A percentile compares a stretch with the other conserved stretches of the same genome.
phyloP scores from a whole-genome alignment of 2,797 vertebrate species.

The Rhinoraja longicauda region DNA sequence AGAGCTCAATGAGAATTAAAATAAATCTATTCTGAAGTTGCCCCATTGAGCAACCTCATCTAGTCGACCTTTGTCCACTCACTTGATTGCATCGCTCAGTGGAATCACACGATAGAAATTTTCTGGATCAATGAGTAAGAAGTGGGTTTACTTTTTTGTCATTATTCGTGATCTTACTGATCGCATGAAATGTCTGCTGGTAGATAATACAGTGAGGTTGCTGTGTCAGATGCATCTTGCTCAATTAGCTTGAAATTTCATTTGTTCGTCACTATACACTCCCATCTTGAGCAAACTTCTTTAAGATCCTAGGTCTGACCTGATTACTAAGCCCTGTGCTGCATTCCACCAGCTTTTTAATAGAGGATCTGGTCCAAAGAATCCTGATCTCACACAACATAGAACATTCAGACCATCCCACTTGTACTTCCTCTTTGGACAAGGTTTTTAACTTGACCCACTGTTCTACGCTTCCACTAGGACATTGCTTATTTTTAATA shows the following conservation, averaged over 20 bases:
- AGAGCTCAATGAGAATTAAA: not conserved
- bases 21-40: not conserved
- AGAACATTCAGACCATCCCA: not conserved
- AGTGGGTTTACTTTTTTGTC: not conserved
- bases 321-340: too few relatives aligned
- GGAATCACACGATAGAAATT: not conserved
- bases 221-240: not conserved
- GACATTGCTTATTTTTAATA: not conserved
- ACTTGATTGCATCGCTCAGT: not conserved
- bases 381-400: not conserved
- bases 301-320: too few relatives aligned
- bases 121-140: not conserved
- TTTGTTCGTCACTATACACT: too few relatives aligned
- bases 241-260: too few relatives aligned
- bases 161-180: not conserved
- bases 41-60: not conserved
- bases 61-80: not conserved
- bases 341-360: too few relatives aligned
- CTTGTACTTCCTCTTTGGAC: not conserved
- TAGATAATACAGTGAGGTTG: not conserved
- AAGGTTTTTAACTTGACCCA: not conserved
- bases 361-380: not conserved
- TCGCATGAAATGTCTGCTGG: not conserved
- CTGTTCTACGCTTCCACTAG: too few relatives aligned
- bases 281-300: too few relatives aligned